phyloP scores from a whole-genome alignment of 2,113 vertebrate genomes.

The Leptodactylus fuscus region DNA sequence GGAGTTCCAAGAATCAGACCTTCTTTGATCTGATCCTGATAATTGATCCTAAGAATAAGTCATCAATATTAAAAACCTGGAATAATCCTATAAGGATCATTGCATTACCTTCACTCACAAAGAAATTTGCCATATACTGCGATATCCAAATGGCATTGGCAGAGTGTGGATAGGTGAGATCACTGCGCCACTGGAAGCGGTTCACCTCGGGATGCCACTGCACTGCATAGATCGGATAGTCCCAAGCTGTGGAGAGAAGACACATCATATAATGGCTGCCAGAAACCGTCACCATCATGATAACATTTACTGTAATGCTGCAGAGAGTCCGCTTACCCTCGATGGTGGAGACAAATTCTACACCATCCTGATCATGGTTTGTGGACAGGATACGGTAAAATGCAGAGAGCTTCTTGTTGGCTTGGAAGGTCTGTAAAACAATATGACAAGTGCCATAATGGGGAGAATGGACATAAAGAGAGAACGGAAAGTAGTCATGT shows the following conservation, averaged over 20 bases:
- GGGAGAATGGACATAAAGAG: not conserved
- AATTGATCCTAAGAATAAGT: too few species aligned
- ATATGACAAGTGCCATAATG: not conserved
- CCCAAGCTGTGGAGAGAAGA: slow-evolving; percentile 9
- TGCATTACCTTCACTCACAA: slow-evolving; percentile 76
- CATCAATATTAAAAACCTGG: too few species aligned
- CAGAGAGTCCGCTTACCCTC: slow-evolving; percentile 71
- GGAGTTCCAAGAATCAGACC: too few species aligned
- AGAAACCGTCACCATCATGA: not conserved
- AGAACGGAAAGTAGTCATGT: too few species aligned
- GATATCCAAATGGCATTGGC: slow-evolving; percentile 72
- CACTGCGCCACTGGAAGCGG: slow-evolving; percentile 76
- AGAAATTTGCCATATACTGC: slow-evolving; percentile 74
- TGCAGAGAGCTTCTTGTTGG: slow-evolving; percentile 68
- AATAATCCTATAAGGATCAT: too few species aligned
- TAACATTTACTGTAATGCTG: not conserved
- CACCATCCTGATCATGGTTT: slow-evolving; percentile 72
- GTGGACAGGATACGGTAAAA: slow-evolving; percentile 79
- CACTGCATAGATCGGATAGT: slow-evolving; percentile 79
- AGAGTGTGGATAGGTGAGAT: slow-evolving; percentile 73
- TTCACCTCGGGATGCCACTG: slow-evolving; percentile 86
- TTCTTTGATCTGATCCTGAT: too few species aligned
- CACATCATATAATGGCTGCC: not conserved
- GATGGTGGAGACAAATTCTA: slow-evolving; percentile 77
- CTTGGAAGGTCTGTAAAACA: slow-evolving; percentile 53